Evolutionary conservation across 2,113 vertebrate genomes (phyloP).

Genomic region (Lagopus muta): DNA sequence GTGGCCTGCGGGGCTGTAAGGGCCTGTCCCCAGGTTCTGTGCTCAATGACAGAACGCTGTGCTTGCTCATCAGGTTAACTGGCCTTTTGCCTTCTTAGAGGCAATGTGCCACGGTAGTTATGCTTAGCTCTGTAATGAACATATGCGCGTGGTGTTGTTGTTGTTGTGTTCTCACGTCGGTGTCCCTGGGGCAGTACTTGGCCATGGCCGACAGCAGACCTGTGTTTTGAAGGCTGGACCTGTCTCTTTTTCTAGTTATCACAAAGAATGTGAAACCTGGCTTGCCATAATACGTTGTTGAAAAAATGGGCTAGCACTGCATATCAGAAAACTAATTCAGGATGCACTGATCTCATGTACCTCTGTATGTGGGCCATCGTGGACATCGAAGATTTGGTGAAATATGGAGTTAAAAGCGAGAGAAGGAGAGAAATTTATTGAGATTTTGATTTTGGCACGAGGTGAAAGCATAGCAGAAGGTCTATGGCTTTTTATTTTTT

Average conservation of each 20-base stretch:
- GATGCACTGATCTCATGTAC: conserved; percentile 36
- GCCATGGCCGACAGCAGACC: not conserved
- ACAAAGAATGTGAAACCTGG: conserved; percentile 22
- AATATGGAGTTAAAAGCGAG: not conserved
- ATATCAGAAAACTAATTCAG: conserved; percentile 13
- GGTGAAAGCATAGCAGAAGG: not conserved
- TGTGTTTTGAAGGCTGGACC: conserved; percentile 18
- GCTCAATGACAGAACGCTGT: not conserved
- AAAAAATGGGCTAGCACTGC: conserved; percentile 56
- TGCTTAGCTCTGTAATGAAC: not conserved
- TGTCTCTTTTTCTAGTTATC: not conserved
- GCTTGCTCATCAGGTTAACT: not conserved
- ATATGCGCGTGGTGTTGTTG: not conserved
- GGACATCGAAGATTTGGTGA: not conserved
- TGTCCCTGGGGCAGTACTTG: conserved; percentile 15
- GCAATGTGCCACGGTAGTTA: not conserved
- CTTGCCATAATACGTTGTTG: conserved; percentile 41
- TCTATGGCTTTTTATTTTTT: not conserved
- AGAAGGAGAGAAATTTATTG: not conserved
- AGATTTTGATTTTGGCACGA: not conserved
- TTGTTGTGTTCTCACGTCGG: not conserved
- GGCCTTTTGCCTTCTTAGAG: conserved; percentile 35
- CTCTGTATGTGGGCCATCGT: conserved; percentile 23
- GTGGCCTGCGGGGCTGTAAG: not conserved
- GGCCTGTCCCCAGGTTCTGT: not conserved